Conservation (phyloP, 2,888 invertebrate species). For the Suillia variegata region DNA sequence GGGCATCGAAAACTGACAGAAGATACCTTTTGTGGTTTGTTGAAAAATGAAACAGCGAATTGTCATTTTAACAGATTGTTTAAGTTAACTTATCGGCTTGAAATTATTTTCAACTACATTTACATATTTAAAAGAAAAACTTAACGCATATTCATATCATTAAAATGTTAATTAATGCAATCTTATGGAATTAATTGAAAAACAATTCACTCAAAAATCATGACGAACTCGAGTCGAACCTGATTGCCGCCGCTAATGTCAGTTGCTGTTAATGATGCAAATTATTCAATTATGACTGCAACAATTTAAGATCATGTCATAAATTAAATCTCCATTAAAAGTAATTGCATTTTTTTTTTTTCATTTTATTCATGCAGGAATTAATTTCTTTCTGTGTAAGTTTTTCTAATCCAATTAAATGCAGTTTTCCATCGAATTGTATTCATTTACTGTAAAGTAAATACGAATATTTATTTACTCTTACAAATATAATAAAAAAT, state of each 20-base stretch:
- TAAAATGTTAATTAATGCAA: background rate
- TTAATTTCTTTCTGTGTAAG: background rate
- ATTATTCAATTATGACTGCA: conserved; percentile 24
- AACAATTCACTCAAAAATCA: conserved; percentile 9
- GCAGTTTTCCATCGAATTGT: no score
- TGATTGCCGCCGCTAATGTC: conserved; percentile 21
- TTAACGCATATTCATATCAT: no score
- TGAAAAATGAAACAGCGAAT: background rate
- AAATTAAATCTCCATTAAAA: conserved; percentile 12
- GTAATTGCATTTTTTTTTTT: background rate
- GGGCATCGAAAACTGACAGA: conserved; percentile 1
- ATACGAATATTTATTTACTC: no score
- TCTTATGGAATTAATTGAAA: background rate
- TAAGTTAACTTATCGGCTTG: no score
- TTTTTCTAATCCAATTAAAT: no score
- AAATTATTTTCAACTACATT: background rate
- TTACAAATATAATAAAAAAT: no score
- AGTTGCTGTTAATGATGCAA: conserved; percentile 23
- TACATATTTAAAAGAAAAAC: no score
- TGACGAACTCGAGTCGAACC: background rate
- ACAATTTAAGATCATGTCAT: conserved; percentile 16
- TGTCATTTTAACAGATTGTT: no score
- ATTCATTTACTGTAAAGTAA: no score
- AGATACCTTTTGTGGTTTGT: background rate
- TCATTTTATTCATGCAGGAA: background rate